Percentiles rank a stretch among this genome's conserved stretches.
phyloP scores from a whole-genome alignment of 2,888 invertebrate species.

The Geophilus truncorum region DNA sequence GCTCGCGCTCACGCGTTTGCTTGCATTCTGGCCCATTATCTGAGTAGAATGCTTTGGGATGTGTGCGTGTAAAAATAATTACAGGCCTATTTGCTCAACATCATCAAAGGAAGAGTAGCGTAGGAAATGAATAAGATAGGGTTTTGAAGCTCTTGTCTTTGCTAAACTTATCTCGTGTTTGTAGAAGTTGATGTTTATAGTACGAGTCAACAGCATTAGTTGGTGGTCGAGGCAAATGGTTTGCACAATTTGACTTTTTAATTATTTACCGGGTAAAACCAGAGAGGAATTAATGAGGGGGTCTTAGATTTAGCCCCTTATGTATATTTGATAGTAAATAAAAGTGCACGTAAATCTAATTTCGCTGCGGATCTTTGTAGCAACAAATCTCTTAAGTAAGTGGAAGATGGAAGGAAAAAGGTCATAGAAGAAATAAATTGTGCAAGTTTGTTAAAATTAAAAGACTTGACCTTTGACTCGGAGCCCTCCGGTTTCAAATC shows the following conservation, averaged over 20 bases:
- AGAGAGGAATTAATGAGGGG: conserved; percentile 2
- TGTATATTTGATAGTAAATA: conserved; percentile 21
- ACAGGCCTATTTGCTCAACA: conserved; percentile 22
- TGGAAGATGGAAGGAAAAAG: conserved; percentile 9
- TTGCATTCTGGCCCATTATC: not conserved
- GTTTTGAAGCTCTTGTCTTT: not conserved
- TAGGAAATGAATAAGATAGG: not conserved
- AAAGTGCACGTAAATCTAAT: not conserved
- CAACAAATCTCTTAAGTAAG: conserved; percentile 22
- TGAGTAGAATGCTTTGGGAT: conserved; percentile 1
- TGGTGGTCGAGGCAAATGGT: conserved; percentile 10
- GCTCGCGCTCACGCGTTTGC: not conserved
- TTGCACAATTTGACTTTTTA: conserved; percentile 1
- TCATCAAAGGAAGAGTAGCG: not conserved
- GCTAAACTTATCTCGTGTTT: not conserved
- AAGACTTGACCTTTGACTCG: not conserved
- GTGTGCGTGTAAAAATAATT: conserved; percentile 11
- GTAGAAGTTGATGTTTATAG: not conserved
- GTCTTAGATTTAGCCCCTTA: conserved; percentile 13
- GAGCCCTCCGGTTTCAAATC: not conserved
- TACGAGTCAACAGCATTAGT: conserved; percentile 12
- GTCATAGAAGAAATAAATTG: conserved; percentile 9
- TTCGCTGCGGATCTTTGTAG: not conserved
- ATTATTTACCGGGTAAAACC: conserved; percentile 14
- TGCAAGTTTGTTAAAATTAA: conserved; percentile 10